These are phyloP conservation scores for Phocides pigmalion DNA, from an alignment of 1,140 invertebrate species.

Conservation along the genomic window DNA sequence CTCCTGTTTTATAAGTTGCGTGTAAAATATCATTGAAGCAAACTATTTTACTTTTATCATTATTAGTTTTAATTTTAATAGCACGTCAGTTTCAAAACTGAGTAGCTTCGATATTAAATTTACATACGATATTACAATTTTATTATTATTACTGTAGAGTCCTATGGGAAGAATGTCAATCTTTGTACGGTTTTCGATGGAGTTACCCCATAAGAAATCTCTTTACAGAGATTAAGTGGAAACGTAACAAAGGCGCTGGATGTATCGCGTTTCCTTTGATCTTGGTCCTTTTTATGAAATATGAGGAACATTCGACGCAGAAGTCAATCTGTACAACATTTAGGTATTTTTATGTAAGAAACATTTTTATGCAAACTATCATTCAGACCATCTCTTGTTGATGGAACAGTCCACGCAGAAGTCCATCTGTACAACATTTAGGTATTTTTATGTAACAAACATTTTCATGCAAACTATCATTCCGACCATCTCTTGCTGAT, in stretches of 20 bases:
- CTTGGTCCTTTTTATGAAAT: slow-evolving; percentile 13
- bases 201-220: slow-evolving; percentile 1
- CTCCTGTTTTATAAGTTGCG: too few species aligned
- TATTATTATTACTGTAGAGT: too few species aligned
- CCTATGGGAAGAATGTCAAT: too few species aligned
- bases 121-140: too few species aligned
- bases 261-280: slow-evolving; percentile 13
- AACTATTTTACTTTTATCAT: too few species aligned
- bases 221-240: slow-evolving; percentile 14
- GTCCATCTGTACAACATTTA: neutral
- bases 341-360: neutral
- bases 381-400: too few species aligned
- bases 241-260: slow-evolving; percentile 10
- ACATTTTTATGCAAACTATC: neutral
- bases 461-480: neutral
- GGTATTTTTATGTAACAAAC: neutral
- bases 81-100: too few species aligned
- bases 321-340: slow-evolving; percentile 4
- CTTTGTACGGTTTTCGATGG: neutral
- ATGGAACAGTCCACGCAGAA: slow-evolving; percentile 11
- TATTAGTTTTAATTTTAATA: too few species aligned
- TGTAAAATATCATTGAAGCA: too few species aligned
- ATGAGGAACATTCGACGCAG: slow-evolving; percentile 12
- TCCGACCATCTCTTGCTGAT: too few species aligned
- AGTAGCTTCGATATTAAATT: too few species aligned